Percentiles rank a stretch among this genome's conserved stretches.
Conservation (phyloP, 2,113 vertebrate genomes). For the Fregata magnificens region DNA sequence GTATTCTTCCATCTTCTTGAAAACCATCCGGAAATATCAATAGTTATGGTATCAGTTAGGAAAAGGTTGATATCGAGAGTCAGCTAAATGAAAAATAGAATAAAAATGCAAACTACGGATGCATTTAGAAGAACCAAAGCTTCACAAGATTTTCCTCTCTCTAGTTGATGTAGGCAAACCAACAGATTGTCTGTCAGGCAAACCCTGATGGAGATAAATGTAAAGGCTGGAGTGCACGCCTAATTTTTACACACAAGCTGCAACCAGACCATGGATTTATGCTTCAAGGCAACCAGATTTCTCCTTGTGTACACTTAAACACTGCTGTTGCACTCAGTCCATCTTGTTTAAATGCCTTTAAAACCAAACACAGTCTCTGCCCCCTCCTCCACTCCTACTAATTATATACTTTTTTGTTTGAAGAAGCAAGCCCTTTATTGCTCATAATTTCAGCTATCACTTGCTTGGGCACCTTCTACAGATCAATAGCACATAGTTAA, state of each 20-base stretch:
- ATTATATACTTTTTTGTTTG: constrained; percentile 71
- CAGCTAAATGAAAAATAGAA: constrained; percentile 28
- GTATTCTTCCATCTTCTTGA: not conserved
- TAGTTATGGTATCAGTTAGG: not conserved
- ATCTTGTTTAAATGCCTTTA: constrained; percentile 54
- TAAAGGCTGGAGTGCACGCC: constrained; percentile 11
- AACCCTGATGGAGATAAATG: constrained; percentile 54
- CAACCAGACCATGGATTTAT: constrained; percentile 43
- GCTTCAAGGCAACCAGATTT: constrained; percentile 46
- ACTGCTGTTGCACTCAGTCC: constrained; percentile 11
- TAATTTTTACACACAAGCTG: constrained; percentile 48
- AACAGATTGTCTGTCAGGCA: constrained; percentile 42
- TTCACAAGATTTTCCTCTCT: not conserved
- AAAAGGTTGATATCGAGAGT: not conserved
- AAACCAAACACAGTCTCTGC: constrained; percentile 45
- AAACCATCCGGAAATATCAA: constrained; percentile 13
- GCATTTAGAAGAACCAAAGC: not conserved
- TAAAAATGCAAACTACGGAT: not conserved
- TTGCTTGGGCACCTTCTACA: constrained; percentile 66
- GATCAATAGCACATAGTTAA: constrained; percentile 74
- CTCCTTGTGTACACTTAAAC: not conserved
- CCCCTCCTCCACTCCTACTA: constrained; percentile 42
- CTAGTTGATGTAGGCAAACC: not conserved
- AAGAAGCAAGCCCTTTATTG: constrained; percentile 67
- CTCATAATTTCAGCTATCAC: constrained; percentile 72